These are phyloP conservation scores for Callorhinus ursinus DNA, from an alignment of 2,113 vertebrate species.

Conservation along the genomic window DNA sequence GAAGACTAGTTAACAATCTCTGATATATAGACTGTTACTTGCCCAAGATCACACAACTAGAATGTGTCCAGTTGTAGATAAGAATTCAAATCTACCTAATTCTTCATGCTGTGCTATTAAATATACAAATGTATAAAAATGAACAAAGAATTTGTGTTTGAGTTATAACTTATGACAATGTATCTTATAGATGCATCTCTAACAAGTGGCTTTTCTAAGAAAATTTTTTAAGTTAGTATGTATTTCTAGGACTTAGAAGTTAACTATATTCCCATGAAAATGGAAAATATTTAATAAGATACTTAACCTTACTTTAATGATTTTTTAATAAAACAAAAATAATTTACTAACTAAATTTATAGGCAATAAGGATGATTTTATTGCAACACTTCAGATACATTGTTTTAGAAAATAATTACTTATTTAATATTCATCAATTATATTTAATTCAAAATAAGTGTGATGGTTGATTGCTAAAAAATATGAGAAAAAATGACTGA, in stretches of 20 bases:
- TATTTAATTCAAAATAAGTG: background rate
- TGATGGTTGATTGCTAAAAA: background rate
- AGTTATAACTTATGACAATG: background rate
- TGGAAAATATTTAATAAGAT: background rate
- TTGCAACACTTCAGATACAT: background rate
- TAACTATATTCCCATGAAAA: background rate
- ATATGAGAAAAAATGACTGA: background rate
- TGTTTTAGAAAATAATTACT: background rate
- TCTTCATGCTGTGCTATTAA: background rate
- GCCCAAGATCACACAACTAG: background rate
- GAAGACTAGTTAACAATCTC: background rate
- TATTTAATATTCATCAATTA: background rate
- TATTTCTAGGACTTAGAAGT: background rate
- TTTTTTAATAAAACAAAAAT: slow-evolving; percentile 9
- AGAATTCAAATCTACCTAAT: background rate
- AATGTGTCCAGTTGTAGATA: background rate
- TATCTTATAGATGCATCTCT: background rate
- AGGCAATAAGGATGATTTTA: background rate
- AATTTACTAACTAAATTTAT: background rate
- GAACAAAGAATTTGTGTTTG: background rate
- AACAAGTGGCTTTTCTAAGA: background rate
- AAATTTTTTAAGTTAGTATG: background rate
- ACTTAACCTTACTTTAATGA: background rate
- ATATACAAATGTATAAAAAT: background rate
- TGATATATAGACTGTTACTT: background rate